A percentile compares a stretch with the other conserved stretches of the same genome.
These are phyloP conservation scores for Chloromyia formosa DNA, from an alignment of 2,888 invertebrate species.

Conservation along the genomic window DNA sequence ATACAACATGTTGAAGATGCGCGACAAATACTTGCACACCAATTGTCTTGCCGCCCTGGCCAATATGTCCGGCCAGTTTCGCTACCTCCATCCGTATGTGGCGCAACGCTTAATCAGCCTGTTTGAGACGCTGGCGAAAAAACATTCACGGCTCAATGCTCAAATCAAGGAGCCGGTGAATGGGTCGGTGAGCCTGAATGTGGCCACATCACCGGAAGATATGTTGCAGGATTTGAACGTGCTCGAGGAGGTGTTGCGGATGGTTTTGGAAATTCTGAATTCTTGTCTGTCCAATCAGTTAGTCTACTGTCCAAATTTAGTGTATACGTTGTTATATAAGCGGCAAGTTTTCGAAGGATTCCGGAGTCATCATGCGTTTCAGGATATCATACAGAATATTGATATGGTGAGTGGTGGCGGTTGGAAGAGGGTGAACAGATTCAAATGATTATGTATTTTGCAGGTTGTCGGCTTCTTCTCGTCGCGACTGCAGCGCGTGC, in stretches of 20 bases:
- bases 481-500: constrained; percentile 69
- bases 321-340: constrained; percentile 96
- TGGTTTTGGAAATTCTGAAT: constrained; percentile 97
- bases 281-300: constrained; percentile 91
- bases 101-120: constrained; percentile 92
- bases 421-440: constrained; percentile 10
- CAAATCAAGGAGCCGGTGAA: constrained; percentile 67
- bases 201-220: constrained; percentile 59
- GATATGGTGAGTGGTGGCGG: constrained; percentile 74
- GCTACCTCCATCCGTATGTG: constrained; percentile 93
- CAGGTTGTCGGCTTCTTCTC: constrained; percentile 74
- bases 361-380: constrained; percentile 87
- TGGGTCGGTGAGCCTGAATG: constrained; percentile 60
- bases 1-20: constrained; percentile 95
- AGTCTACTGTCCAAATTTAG: constrained; percentile 86
- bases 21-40: constrained; percentile 97
- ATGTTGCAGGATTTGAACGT: constrained; percentile 87
- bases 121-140: constrained; percentile 90
- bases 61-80: constrained; percentile 96
- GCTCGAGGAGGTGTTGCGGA: constrained; percentile 93
- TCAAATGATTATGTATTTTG: constrained; percentile 30
- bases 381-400: constrained; percentile 93
- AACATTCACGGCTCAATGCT: constrained; percentile 75
- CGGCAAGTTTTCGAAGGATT: constrained; percentile 87
- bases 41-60: constrained; percentile 98